phyloP scores from a whole-genome alignment of 1,140 invertebrate species.

The Drosophila saltans region DNA sequence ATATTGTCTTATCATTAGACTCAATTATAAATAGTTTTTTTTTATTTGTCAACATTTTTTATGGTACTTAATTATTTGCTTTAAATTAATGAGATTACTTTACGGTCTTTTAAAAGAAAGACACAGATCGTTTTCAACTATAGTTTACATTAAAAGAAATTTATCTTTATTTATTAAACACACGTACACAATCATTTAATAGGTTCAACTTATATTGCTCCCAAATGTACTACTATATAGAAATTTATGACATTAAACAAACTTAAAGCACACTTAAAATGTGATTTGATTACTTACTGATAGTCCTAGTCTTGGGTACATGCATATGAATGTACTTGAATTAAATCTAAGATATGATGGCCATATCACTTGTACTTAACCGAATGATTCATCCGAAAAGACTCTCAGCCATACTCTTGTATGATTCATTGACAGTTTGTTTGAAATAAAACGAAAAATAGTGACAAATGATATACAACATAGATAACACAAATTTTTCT shows the following conservation, averaged over 20 bases:
- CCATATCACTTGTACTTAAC: neutral
- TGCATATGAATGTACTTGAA: neutral
- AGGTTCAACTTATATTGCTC: neutral
- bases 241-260: neutral
- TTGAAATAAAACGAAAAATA: too few relatives aligned
- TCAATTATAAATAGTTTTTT: neutral
- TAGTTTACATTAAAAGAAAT: too few relatives aligned
- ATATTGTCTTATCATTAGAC: neutral
- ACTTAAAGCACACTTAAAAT: neutral
- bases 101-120: too few relatives aligned
- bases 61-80: too few relatives aligned
- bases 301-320: neutral
- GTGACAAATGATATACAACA: too few relatives aligned
- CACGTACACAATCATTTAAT: too few relatives aligned
- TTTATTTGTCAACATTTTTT: too few relatives aligned
- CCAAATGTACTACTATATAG: neutral
- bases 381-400: neutral
- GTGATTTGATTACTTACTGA: slow-evolving; percentile 1
- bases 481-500: too few relatives aligned
- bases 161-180: too few relatives aligned
- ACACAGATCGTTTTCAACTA: too few relatives aligned
- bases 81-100: too few relatives aligned
- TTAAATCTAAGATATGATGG: neutral
- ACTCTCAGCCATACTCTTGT: too few relatives aligned
- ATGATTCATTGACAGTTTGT: neutral